A percentile compares a stretch with the other conserved stretches of the same genome.
These are phyloP conservation scores for Puffinus mauretanicus DNA, from an alignment of 2,113 vertebrate genomes.

Conservation along the genomic window DNA sequence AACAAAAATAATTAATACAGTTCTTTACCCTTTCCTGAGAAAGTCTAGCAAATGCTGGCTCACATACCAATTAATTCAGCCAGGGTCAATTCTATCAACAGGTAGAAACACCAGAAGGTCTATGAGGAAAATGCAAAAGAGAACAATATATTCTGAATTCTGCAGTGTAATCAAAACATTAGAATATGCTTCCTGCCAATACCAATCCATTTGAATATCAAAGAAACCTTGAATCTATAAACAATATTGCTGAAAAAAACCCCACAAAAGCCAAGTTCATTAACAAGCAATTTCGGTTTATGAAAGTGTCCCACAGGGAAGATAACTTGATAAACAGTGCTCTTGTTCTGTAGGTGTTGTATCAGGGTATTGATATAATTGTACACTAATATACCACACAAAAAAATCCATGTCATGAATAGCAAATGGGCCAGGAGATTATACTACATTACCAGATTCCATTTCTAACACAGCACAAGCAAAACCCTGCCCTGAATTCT, in stretches of 20 bases:
- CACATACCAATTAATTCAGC: not conserved
- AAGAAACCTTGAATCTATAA: not conserved
- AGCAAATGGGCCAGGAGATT: not conserved
- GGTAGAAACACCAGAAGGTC: not conserved
- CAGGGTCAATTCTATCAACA: not conserved
- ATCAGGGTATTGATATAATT: not conserved
- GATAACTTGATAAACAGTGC: not conserved
- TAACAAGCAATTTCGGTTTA: not conserved
- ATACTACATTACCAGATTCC: not conserved
- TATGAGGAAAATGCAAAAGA: not conserved
- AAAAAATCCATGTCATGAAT: not conserved
- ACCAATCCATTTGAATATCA: not conserved
- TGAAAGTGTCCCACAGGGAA: not conserved
- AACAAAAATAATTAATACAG: not conserved
- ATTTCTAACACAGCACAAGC: not conserved
- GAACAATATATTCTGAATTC: not conserved
- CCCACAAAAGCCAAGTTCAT: not conserved
- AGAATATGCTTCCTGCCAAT: not conserved
- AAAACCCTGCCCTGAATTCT: not conserved
- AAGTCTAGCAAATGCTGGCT: not conserved
- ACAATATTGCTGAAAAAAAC: not conserved
- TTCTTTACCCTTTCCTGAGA: not conserved
- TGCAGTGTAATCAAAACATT: not conserved
- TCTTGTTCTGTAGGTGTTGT: not conserved
- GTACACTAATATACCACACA: not conserved